Evolutionary conservation across 1,140 invertebrate genomes (phyloP), one percentile per base, ranked within the genome.

Genomic region (Cyclargus thomasi): DNA sequence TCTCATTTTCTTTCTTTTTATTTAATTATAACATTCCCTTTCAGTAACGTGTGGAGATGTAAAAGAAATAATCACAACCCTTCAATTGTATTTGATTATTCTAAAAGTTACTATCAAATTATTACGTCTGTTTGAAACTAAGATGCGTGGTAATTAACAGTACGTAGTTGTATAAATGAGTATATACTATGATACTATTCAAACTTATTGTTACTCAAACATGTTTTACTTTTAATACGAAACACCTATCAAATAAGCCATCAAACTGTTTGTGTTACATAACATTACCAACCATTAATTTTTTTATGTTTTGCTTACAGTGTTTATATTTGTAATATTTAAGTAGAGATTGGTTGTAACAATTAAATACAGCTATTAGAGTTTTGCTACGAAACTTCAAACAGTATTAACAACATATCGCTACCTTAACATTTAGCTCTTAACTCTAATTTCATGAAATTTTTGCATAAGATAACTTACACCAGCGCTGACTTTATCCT

Each of bases 401-500:
- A 59, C 18, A 20, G 10, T 59, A 59, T 59, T 20, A 20, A 59
- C 55, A 59, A 20, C 55, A 59, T 20, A 39, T 47, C 29, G 14
- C 29, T 35, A 70, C 22, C 63, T 65, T 67, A 64, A 72, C 63
- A 72, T 81, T 88, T 92, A 93, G 78, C 91, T 92, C 77, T 92
- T 93, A 81, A 93, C 92, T 86, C 92, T 92, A 83, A 93, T 92
- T 83, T 93, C 92, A 75, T 93, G 92, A 82, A 93, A 92, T 77
- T 92, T 93, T 83, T 93, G 92, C 92, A 93, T 92, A 75, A 92
- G 83, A 73, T 91, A 91, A 87, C 90, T 91, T 86, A 91, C 90
- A 80, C 91, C 82, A 74, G 89, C 89, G 90, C 92, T 93, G 84
- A 94, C 93, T 92, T 94, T 94, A 72, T 93, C 93, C 73, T 93